A percentile compares a stretch with the other conserved stretches of the same genome.
Evolutionary conservation across 2,888 invertebrate genomes (phyloP).

Genomic region (Sarcophaga subvicina): DNA sequence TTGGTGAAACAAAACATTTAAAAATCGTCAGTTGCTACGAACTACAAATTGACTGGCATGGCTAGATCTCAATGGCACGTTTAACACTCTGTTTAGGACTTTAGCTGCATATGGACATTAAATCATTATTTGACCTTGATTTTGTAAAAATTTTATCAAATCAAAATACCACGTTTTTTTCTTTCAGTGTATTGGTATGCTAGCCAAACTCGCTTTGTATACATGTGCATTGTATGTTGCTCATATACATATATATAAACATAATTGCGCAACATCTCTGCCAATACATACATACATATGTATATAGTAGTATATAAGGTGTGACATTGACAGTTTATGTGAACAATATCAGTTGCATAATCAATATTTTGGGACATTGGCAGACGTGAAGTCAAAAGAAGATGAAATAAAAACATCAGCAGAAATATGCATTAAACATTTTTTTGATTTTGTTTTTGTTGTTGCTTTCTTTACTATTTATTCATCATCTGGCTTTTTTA

Average conservation of each 20-base stretch:
- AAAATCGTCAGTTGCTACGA: too few relatives aligned
- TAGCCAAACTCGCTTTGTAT: too few relatives aligned
- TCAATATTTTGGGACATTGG: background rate
- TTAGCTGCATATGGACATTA: too few relatives aligned
- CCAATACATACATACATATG: background rate
- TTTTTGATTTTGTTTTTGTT: background rate
- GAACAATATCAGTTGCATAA: slow-evolving; percentile 35
- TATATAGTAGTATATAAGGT: slow-evolving; percentile 4
- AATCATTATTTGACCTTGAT: too few relatives aligned
- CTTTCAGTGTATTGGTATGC: background rate
- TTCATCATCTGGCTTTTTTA: too few relatives aligned
- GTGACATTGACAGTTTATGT: slow-evolving; percentile 46
- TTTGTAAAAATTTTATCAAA: too few relatives aligned
- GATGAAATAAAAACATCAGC: background rate
- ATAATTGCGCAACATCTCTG: background rate
- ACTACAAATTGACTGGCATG: too few relatives aligned
- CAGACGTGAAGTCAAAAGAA: background rate
- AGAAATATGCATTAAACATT: slow-evolving; percentile 5
- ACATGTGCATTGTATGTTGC: too few relatives aligned
- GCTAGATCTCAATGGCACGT: too few relatives aligned
- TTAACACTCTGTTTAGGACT: too few relatives aligned
- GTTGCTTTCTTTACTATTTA: background rate
- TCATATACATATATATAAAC: background rate
- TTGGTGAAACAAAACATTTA: too few relatives aligned
- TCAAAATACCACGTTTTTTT: too few relatives aligned